Percentiles rank a stretch among this genome's conserved stretches.
Conservation (phyloP, 1,140 invertebrate genomes). For the Drosophila sp. region DNA sequence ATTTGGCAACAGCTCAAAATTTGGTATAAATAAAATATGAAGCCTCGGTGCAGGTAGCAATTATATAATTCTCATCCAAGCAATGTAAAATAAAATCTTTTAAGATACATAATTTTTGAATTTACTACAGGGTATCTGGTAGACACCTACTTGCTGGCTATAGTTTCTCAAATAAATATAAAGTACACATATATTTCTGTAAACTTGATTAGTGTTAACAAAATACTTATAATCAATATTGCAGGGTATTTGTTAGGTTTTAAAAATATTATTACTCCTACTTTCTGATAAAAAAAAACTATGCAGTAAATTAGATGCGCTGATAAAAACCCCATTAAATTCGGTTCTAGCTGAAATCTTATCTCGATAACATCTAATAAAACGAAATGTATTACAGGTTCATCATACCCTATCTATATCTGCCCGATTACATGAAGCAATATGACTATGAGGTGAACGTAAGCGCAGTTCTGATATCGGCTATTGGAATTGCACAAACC, state of each 20-base stretch:
- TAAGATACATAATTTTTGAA: neutral
- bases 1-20: constrained; percentile 58
- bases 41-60: neutral
- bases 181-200: too few relatives aligned
- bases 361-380: constrained; percentile 23
- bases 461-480: constrained; percentile 90
- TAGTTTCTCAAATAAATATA: too few relatives aligned
- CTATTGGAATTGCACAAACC: constrained; percentile 94
- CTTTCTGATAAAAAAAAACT: neutral
- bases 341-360: neutral
- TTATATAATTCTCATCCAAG: neutral
- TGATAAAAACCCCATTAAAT: constrained; percentile 7
- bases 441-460: constrained; percentile 89
- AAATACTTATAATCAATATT: too few relatives aligned
- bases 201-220: too few relatives aligned
- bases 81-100: neutral
- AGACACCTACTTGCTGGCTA: too few relatives aligned
- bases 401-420: constrained; percentile 95
- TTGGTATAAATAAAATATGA: constrained; percentile 22
- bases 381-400: constrained; percentile 85
- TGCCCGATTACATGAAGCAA: constrained; percentile 89
- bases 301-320: neutral
- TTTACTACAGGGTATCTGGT: neutral
- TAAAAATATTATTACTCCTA: neutral
- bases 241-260: too few relatives aligned